Evolutionary conservation across 2,113 vertebrate genomes (phyloP), one percentile per base, ranked within the genome.

Genomic region (Syngnathoides biaculeatus): DNA sequence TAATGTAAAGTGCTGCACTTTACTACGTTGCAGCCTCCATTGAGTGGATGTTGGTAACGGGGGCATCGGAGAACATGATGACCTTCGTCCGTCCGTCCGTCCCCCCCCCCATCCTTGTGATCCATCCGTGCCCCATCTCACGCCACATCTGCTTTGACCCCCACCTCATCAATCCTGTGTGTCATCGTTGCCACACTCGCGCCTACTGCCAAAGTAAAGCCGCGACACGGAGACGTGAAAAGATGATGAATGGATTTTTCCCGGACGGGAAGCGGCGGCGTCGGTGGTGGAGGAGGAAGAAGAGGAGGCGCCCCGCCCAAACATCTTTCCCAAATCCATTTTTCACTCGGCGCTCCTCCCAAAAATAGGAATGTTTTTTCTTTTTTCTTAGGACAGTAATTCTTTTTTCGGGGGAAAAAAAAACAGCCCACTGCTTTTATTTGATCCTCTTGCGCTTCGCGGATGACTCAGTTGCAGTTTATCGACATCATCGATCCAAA

Each of bases 191-290:
- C 88, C 86, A 90, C 87, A 84, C 80, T 89, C 84, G 77, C 75
- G 72, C 79, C 87, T 73, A 81, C 84, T 77, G 88, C 85, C 87
- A 90, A 89, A 90, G 85, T 89, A 88, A 88, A 91, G 83, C 83
- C 79, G 42, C 83, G 88, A 91, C 85, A 82, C 69, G 13, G 70
- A 88, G 87, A 91, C 62, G 83, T 87, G 86, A 91, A 26, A 55
- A 90, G 88, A 88, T 92, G 90, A 92, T 91, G 79, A 87, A 92
- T 92, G 86, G 81, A 88, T 72, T 88, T 55, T 89, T 90, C 90
- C 88, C 84, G 74, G 84, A 86, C 86, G 89, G 90, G 88, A 91
- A 88, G 76, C 71, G 38, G 81, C 43, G 72, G 77, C 73, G 81
- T 84, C 76, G 86, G 17, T 19, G 20, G 20, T 15, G 20, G 19